These are phyloP conservation scores for Tapirus indicus DNA, from an alignment of 2,797 vertebrate genomes.

Conservation along the genomic window DNA sequence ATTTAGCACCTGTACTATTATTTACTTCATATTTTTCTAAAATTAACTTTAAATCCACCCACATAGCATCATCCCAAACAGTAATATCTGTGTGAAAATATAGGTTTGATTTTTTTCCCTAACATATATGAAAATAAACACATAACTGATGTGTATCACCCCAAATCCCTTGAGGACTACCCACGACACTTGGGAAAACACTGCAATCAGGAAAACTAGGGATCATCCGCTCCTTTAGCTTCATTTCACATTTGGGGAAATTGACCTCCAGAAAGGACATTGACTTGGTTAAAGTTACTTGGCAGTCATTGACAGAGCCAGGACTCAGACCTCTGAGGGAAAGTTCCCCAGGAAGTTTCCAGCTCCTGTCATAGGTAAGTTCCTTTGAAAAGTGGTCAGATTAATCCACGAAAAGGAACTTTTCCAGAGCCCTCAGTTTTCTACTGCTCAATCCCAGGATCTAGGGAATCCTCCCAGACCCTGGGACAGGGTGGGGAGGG, in stretches of 20 bases:
- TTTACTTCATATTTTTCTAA: conserved; percentile 30
- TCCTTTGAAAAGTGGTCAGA: conserved; percentile 4
- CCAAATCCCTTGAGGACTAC: neutral
- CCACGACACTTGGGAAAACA: neutral
- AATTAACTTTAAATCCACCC: neutral
- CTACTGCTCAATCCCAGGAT: neutral
- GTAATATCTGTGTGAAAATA: neutral
- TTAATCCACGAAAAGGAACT: neutral
- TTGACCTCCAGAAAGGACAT: neutral
- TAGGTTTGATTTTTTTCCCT: neutral
- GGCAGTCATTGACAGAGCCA: neutral
- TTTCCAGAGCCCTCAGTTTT: neutral
- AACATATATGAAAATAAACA: conserved; percentile 10
- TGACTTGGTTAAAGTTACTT: neutral
- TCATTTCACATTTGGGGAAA: neutral
- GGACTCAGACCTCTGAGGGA: neutral
- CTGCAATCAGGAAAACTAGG: neutral
- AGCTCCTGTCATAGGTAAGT: neutral
- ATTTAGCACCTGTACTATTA: neutral
- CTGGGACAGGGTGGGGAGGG: neutral
- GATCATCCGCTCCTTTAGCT: neutral
- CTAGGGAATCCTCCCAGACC: neutral
- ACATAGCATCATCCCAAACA: neutral
- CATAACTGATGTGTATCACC: neutral
- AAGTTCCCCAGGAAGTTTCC: neutral